Evolutionary conservation across 2,797 vertebrate species (phyloP).

Genomic region (Harpagifer antarcticus): DNA sequence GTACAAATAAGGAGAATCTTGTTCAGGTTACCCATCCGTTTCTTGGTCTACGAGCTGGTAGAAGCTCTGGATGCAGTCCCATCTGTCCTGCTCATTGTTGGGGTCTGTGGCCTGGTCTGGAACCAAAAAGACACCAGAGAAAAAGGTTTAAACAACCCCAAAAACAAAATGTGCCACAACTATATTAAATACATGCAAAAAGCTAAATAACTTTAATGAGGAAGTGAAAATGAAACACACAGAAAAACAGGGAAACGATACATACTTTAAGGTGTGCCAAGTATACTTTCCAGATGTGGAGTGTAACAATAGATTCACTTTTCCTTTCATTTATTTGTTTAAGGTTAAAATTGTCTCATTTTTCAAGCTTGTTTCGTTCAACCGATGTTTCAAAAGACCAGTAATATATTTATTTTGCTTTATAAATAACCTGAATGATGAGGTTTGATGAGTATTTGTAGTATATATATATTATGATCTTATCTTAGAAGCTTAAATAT

Average conservation of each 20-base stretch:
- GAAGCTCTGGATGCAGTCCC: conserved; percentile 91
- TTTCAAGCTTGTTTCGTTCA: neutral
- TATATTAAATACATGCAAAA: neutral
- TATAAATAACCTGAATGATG: no score
- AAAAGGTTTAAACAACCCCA: neutral
- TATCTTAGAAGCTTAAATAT: neutral
- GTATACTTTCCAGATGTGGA: neutral
- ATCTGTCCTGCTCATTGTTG: conserved; percentile 83
- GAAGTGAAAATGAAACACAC: conserved; percentile 25
- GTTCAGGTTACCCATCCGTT: conserved; percentile 82
- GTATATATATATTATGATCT: neutral
- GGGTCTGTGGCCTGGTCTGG: conserved; percentile 91
- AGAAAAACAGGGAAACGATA: neutral
- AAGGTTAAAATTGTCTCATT: neutral
- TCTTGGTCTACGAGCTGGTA: conserved; percentile 87
- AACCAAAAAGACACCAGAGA: conserved; percentile 7
- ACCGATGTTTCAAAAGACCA: neutral
- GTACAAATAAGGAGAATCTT: neutral
- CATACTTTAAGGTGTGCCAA: neutral
- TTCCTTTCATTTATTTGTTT: neutral
- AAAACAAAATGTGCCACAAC: neutral
- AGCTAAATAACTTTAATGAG: neutral
- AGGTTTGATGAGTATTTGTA: no score
- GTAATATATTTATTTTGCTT: neutral
- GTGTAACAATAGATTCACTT: no score